Evolutionary conservation across 2,113 vertebrate genomes (phyloP).

Genomic region (Octodon degus): DNA sequence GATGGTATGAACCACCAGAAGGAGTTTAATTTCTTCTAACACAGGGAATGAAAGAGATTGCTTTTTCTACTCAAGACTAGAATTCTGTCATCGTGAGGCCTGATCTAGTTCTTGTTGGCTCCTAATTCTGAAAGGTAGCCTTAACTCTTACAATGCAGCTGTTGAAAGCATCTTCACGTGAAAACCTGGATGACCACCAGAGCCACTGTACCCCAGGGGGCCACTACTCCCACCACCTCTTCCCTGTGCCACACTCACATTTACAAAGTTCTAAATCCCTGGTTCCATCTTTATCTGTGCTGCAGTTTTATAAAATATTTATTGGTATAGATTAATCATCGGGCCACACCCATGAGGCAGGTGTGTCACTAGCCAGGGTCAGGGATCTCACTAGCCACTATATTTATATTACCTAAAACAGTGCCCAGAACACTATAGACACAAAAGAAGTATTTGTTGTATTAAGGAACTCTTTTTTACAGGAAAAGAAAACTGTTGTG

Average conservation of each 20-base stretch:
- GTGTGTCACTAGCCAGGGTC: background rate
- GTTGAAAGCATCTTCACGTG: background rate
- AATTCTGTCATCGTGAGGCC: background rate
- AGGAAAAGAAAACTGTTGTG: background rate
- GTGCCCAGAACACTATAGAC: background rate
- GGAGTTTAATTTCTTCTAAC: conserved; percentile 30
- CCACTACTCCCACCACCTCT: background rate
- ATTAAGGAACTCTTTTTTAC: background rate
- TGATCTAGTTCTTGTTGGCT: background rate
- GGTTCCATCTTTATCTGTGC: background rate
- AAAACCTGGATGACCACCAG: background rate
- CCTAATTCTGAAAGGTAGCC: background rate
- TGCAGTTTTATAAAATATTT: conserved; percentile 13
- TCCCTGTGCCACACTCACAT: background rate
- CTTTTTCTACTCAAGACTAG: background rate
- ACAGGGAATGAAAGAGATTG: background rate
- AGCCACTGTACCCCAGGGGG: background rate
- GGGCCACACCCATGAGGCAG: background rate
- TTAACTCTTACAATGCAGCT: background rate
- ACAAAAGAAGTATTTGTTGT: background rate
- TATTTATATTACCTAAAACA: background rate
- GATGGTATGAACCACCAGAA: background rate
- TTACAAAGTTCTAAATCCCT: background rate
- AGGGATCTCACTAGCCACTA: background rate
- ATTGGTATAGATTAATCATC: background rate